These are phyloP conservation scores for Thunnus albacares DNA, from an alignment of 2,797 vertebrate species.

Conservation along the genomic window DNA sequence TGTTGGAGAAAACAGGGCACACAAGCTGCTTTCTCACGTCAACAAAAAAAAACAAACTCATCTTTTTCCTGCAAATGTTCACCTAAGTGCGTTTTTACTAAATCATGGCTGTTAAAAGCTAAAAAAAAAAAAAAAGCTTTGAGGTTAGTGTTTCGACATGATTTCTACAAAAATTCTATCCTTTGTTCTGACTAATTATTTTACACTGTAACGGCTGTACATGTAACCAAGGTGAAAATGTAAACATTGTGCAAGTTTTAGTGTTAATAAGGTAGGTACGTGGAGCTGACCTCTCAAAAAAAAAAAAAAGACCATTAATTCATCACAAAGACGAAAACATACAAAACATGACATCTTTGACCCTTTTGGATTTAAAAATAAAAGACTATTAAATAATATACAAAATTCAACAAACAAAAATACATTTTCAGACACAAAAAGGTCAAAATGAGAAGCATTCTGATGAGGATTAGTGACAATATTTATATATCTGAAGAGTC, in stretches of 20 bases:
- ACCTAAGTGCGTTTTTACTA: slow-evolving; percentile 12
- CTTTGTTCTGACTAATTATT: not conserved
- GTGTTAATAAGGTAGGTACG: slow-evolving; percentile 30
- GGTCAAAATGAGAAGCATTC: not conserved
- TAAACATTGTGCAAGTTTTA: slow-evolving; percentile 54
- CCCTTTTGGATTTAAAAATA: slow-evolving; percentile 57
- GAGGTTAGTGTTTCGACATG: slow-evolving; percentile 39
- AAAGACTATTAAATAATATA: slow-evolving; percentile 65
- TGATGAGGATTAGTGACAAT: slow-evolving; percentile 26
- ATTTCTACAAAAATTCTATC: not conserved
- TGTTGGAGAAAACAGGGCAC: not conserved
- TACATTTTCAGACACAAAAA: slow-evolving; percentile 17
- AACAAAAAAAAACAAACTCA: not conserved
- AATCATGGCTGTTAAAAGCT: slow-evolving; percentile 19
- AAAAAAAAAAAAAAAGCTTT: slow-evolving; percentile 3
- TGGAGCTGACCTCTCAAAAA: slow-evolving; percentile 27
- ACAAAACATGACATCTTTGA: slow-evolving; percentile 39
- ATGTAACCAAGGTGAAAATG: not conserved
- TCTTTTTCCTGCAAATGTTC: not conserved
- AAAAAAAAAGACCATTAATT: not conserved
- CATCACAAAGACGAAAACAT: slow-evolving; percentile 33
- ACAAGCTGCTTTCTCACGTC: not conserved
- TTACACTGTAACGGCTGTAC: not conserved
- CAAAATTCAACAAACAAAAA: slow-evolving; percentile 33
- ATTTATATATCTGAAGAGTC: slow-evolving; percentile 10